Evolutionary conservation across 2,888 invertebrate genomes (phyloP).

Genomic region (Ectropis crepuscularia): DNA sequence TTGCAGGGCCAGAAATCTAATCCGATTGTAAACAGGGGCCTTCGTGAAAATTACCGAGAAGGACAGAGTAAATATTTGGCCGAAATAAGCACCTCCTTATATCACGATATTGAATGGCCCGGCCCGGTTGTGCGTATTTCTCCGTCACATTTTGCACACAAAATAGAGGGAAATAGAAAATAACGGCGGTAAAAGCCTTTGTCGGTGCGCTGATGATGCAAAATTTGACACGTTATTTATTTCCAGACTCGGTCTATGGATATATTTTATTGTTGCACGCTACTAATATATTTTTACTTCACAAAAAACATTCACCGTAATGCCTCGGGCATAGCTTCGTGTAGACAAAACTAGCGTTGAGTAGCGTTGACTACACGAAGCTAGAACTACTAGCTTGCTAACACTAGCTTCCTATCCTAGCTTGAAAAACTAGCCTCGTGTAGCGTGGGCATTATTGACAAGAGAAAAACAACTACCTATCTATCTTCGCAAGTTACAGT

Average conservation of each 20-base stretch:
- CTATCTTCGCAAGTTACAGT: too few species aligned
- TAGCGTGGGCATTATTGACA: too few species aligned
- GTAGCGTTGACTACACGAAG: too few species aligned
- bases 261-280: too few species aligned
- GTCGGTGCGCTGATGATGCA: slow-evolving; percentile 14
- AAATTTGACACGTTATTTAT: slow-evolving; percentile 20
- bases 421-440: too few species aligned
- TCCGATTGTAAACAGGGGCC: slow-evolving; percentile 36
- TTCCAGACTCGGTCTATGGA: background rate
- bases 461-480: too few species aligned
- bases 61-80: slow-evolving; percentile 44
- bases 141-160: slow-evolving; percentile 18
- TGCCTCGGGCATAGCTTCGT: too few species aligned
- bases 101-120: slow-evolving; percentile 39
- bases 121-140: slow-evolving; percentile 30
- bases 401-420: too few species aligned
- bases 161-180: slow-evolving; percentile 34
- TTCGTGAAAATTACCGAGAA: slow-evolving; percentile 38
- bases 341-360: too few species aligned
- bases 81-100: slow-evolving; percentile 38
- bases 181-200: slow-evolving; percentile 24
- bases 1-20: slow-evolving; percentile 34
- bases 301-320: too few species aligned
- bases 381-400: too few species aligned
- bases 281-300: too few species aligned